A percentile compares a stretch with the other conserved stretches of the same genome.
Evolutionary conservation across 2,797 vertebrate species (phyloP).

Genomic region (Lepilemur ruficaudatus): DNA sequence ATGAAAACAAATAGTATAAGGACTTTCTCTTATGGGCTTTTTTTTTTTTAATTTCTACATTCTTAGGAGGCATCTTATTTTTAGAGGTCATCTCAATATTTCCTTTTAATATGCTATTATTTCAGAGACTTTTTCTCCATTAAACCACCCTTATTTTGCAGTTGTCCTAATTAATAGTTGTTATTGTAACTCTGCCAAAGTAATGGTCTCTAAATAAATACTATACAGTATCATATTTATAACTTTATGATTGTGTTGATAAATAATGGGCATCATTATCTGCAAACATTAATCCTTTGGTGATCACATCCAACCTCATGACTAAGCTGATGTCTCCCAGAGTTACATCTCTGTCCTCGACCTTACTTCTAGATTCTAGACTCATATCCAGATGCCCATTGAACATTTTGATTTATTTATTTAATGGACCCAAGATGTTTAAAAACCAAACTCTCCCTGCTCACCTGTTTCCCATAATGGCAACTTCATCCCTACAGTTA

Average conservation of each 20-base stretch:
- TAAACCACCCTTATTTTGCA: not conserved
- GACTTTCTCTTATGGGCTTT: not conserved
- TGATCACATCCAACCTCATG: not conserved
- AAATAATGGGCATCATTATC: not conserved
- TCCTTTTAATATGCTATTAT: not conserved
- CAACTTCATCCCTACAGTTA: not conserved
- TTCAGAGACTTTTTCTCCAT: not conserved
- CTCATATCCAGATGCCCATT: not conserved
- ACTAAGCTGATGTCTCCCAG: not conserved
- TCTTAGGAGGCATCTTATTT: not conserved
- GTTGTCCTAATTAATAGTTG: not conserved
- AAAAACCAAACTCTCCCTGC: not conserved
- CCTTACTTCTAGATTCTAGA: not conserved
- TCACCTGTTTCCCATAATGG: not conserved
- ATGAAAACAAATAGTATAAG: not conserved
- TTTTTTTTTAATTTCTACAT: not conserved
- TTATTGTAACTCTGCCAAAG: not conserved
- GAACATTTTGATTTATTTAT: not conserved
- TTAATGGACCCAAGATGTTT: not conserved
- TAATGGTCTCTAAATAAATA: not conserved
- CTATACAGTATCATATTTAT: not conserved
- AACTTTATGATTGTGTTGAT: not conserved
- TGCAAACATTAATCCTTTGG: not conserved
- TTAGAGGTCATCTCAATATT: not conserved
- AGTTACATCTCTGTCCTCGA: not conserved